Base-by-base conservation (phyloP, 1,140 invertebrate species). In the Panonychus citri region DNA sequence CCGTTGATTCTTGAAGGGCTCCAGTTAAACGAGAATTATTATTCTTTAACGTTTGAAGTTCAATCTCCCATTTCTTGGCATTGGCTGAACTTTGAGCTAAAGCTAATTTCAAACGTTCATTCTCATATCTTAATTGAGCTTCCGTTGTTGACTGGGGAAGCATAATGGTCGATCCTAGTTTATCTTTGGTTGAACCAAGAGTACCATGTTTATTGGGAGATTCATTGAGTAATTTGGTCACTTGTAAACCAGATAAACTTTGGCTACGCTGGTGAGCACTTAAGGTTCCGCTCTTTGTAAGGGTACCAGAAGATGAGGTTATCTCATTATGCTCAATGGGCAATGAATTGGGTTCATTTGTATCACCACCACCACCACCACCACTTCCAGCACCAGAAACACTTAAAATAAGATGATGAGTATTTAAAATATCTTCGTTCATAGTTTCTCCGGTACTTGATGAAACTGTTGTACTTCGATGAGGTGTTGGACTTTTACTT, bases 21-120 rank as follows among this genome's bases (percentile, higher is more conserved):
- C 85, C 86, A 10, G 90, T 95, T 63, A 97, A 73, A 64, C 89
- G 78, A 17, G 84, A 78, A 71, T 96, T 97, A 69, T 94, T 95
- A 64, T 85, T 93, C 72, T 95, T 95, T 60, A 96, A 73, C 8
- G 89, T 94, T 57, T 86, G 82, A 60, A 97, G 72, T 73, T 97
- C 90, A 51, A 95, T 80, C 76, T 96, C 90, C 90, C 90, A 96
- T 69, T 96, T 95, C 72, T 95, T 95, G 2, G 88, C 88, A 74
- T 94, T 94, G 26, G 86, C 83, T 54, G 87, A 93, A 71, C 88
- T 91, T 72, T 96, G 89, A 58, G 89, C 88, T 59, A 96, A 72
- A 15, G 90, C 90, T 60, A 94, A 75, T 74, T 94, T 94, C 43
- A 97, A 76, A 62, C 88, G 76, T 68, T 95, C 90, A 71, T 95